phyloP scores from a whole-genome alignment of 2,888 invertebrate species.

The Cryptus armator region DNA sequence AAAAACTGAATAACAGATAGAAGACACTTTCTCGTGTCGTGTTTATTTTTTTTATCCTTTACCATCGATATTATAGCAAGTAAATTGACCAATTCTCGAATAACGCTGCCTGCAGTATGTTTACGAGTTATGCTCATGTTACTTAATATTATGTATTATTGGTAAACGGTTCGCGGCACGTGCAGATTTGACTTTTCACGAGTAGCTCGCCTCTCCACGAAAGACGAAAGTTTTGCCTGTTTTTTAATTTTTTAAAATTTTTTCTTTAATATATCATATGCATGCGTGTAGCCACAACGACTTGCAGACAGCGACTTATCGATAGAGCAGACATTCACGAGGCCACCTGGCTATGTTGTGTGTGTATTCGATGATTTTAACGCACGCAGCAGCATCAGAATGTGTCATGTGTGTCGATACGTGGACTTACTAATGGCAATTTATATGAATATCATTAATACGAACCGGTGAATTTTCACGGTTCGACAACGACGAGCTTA shows the following conservation, averaged over 20 bases:
- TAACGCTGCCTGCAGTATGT: not conserved
- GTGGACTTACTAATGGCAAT: constrained; percentile 20
- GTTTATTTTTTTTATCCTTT: not conserved
- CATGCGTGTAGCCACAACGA: not conserved
- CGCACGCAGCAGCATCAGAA: not conserved
- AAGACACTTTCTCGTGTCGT: constrained; percentile 14
- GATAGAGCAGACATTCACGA: constrained; percentile 38
- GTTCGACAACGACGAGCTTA: constrained; percentile 52
- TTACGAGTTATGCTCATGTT: constrained; percentile 33
- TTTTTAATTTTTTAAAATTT: not conserved
- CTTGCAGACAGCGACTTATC: constrained; percentile 20
- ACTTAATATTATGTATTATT: constrained; percentile 52
- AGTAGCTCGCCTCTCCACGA: constrained; percentile 19
- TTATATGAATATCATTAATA: constrained; percentile 44
- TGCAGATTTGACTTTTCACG: constrained; percentile 53
- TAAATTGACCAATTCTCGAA: constrained; percentile 31
- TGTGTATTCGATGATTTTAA: constrained; percentile 5
- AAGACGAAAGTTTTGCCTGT: constrained; percentile 20
- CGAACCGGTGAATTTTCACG: constrained; percentile 45
- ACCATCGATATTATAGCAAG: not conserved
- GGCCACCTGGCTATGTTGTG: constrained; percentile 2
- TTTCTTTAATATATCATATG: not conserved
- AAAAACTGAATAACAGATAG: not conserved
- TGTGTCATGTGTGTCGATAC: constrained; percentile 12
- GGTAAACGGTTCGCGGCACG: constrained; percentile 43